These are phyloP conservation scores for Hyles vespertilio DNA, from an alignment of 1,140 invertebrate genomes.

Conservation along the genomic window DNA sequence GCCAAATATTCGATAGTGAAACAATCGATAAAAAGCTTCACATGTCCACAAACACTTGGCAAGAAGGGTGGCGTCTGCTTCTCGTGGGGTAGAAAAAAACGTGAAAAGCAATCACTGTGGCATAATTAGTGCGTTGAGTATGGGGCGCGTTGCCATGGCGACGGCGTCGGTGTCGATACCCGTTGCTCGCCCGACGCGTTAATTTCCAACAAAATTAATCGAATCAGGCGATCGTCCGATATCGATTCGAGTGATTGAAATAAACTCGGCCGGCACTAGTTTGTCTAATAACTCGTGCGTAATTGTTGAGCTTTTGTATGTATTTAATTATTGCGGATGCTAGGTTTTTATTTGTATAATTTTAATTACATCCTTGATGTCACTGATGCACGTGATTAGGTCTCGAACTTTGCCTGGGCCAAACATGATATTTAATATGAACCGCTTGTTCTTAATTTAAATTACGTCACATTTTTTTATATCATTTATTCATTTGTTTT, in stretches of 20 bases:
- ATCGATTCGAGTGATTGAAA: constrained; percentile 57
- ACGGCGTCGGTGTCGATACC: constrained; percentile 63
- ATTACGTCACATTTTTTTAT: not conserved
- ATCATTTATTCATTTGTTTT: not conserved
- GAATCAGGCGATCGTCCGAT: constrained; percentile 57
- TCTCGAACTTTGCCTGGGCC: no score
- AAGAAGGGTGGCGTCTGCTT: constrained; percentile 65
- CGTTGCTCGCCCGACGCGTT: constrained; percentile 64
- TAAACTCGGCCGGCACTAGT: constrained; percentile 28
- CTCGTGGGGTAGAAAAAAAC: constrained; percentile 70
- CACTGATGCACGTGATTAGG: no score
- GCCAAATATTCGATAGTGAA: constrained; percentile 14
- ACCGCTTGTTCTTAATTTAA: no score
- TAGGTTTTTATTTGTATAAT: not conserved
- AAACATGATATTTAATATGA: no score
- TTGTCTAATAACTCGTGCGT: constrained; percentile 4
- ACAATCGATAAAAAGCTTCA: constrained; percentile 47
- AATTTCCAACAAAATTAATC: constrained; percentile 72
- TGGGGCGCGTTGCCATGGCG: constrained; percentile 68
- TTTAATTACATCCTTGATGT: no score
- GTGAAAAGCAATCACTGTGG: constrained; percentile 74
- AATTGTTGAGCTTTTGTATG: not conserved
- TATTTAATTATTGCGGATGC: constrained; percentile 3
- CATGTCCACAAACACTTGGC: constrained; percentile 35
- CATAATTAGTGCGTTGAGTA: constrained; percentile 73